phyloP scores from a whole-genome alignment of 2,113 vertebrate species.

The Fulmarus glacialis region DNA sequence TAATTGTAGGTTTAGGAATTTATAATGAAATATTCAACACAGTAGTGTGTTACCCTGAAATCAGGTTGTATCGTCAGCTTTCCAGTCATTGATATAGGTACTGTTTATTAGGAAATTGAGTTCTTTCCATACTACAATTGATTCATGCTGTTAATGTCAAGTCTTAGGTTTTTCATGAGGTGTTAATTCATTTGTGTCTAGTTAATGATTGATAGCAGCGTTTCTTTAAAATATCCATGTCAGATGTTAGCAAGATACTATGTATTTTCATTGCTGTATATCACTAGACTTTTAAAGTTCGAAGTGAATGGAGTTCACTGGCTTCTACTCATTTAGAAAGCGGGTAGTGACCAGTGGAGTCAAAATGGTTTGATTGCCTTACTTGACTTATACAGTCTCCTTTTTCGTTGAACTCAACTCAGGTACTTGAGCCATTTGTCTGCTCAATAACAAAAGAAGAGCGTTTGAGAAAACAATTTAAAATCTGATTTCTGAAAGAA shows the following conservation, averaged over 20 bases:
- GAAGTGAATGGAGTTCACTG: not conserved
- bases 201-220: not conserved
- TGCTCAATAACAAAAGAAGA: constrained; percentile 14
- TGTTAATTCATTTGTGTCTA: not conserved
- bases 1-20: not conserved
- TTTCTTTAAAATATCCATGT: not conserved
- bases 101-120: not conserved
- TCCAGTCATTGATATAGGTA: not conserved
- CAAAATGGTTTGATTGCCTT: not conserved
- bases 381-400: not conserved
- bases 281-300: not conserved
- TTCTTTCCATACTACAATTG: not conserved
- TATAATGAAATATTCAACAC: not conserved
- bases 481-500: constrained; percentile 21
- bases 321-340: not conserved
- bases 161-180: not conserved
- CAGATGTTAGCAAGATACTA: not conserved
- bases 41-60: not conserved
- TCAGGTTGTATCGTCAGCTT: not conserved
- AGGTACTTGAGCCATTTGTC: constrained; percentile 23
- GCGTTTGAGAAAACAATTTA: constrained; percentile 1
- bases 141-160: not conserved
- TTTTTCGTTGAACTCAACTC: constrained; percentile 18
- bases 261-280: not conserved
- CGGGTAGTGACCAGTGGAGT: not conserved